Percentiles rank a stretch among this genome's conserved stretches.
Evolutionary conservation across 2,797 vertebrate species (phyloP).

Genomic region (Enteromius unitaeniatus): DNA sequence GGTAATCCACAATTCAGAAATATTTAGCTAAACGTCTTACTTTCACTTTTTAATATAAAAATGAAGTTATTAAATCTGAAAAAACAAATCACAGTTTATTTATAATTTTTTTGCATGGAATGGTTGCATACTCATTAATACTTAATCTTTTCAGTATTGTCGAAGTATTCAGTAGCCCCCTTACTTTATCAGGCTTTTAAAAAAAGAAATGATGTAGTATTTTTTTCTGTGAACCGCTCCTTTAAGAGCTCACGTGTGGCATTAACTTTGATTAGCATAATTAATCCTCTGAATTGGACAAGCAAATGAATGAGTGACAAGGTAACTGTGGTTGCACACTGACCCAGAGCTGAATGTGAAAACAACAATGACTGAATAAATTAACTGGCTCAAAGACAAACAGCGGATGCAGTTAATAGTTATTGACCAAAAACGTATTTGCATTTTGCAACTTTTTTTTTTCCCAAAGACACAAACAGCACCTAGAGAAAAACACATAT

Average conservation of each 20-base stretch:
- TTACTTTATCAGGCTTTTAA: background rate
- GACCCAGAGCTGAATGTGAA: constrained; percentile 38
- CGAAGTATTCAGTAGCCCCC: background rate
- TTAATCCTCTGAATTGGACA: constrained; percentile 47
- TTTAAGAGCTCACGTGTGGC: constrained; percentile 42
- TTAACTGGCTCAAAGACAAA: constrained; percentile 42
- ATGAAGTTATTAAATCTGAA: background rate
- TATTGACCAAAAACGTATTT: constrained; percentile 27
- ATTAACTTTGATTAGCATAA: constrained; percentile 47
- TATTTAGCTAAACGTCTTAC: too few relatives aligned
- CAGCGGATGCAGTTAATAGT: background rate
- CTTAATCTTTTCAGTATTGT: constrained; percentile 4
- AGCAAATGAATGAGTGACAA: constrained; percentile 50
- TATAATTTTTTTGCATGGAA: background rate
- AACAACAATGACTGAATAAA: constrained; percentile 46
- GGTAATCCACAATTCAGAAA: background rate
- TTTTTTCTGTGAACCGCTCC: constrained; percentile 33
- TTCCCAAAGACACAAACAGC: background rate
- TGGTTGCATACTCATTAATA: background rate
- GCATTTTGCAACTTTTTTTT: constrained; percentile 30
- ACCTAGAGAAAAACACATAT: constrained; percentile 12
- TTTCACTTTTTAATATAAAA: background rate
- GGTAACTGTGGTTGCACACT: constrained; percentile 45
- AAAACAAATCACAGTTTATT: background rate
- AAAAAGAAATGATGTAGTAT: background rate